A percentile compares a stretch with the other conserved stretches of the same genome.
Evolutionary conservation across 92 coral and sea anemone species (phyloP).

Genomic region (Epizoanthus ramosus): DNA sequence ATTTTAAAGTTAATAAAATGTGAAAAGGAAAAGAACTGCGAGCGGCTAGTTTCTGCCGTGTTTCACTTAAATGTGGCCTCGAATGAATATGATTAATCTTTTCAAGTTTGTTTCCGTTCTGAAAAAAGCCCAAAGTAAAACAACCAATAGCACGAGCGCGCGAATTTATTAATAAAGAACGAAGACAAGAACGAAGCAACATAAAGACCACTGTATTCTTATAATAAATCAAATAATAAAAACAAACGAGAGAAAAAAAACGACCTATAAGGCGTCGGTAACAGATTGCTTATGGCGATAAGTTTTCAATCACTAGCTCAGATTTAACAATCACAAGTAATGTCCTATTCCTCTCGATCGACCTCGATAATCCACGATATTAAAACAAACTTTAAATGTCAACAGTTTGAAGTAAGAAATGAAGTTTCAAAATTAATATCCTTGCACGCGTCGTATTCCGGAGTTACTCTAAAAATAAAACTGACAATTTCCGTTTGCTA

Average conservation of each 20-base stretch:
- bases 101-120: conserved; percentile 33
- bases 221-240: conserved; percentile 28
- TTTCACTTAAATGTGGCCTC: conserved; percentile 14
- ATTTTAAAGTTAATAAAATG: neutral
- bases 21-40: neutral
- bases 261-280: conserved; percentile 7
- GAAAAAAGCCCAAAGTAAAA: conserved; percentile 1
- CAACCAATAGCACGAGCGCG: conserved; percentile 29
- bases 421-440: too few relatives aligned
- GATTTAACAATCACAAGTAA: neutral
- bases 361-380: neutral
- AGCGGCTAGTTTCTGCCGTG: neutral
- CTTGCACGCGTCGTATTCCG: too few relatives aligned
- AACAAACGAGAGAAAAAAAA: neutral
- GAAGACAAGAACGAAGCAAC: conserved; percentile 9
- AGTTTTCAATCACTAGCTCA: conserved; percentile 9
- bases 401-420: neutral
- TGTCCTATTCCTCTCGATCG: neutral
- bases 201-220: neutral
- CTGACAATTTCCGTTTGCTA: too few relatives aligned
- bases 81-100: conserved; percentile 25
- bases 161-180: conserved; percentile 9
- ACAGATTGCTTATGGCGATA: conserved; percentile 21
- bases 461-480: too few relatives aligned
- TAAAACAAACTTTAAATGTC: neutral